Conservation (phyloP, 2,888 invertebrate genomes). For the Oscheius sp. region DNA sequence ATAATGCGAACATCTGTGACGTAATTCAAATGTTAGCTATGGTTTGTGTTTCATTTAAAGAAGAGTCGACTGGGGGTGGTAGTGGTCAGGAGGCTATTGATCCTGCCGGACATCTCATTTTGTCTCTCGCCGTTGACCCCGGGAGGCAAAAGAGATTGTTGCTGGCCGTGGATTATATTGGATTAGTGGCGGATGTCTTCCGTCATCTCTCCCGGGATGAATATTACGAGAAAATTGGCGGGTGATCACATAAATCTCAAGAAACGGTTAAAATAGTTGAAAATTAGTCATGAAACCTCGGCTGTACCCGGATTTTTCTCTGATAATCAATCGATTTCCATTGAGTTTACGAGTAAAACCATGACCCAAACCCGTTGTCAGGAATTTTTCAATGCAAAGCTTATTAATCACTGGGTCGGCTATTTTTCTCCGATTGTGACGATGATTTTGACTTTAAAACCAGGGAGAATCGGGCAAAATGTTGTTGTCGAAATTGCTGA, state of each 20-base stretch:
- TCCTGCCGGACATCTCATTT: neutral
- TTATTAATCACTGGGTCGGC: constrained; percentile 16
- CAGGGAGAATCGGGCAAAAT: neutral
- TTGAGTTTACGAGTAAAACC: too few species aligned
- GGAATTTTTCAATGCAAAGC: neutral
- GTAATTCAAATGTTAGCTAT: neutral
- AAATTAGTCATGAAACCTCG: too few species aligned
- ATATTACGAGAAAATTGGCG: neutral
- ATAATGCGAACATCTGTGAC: constrained; percentile 4
- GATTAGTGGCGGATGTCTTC: constrained; percentile 2
- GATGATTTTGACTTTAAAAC: constrained; percentile 19
- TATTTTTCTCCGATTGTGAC: too few species aligned
- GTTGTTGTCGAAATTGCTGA: neutral
- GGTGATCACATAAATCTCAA: too few species aligned
- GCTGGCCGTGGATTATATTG: constrained; percentile 4
- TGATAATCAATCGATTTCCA: too few species aligned
- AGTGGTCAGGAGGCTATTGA: constrained; percentile 11
- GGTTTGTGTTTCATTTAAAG: neutral
- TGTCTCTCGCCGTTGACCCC: neutral
- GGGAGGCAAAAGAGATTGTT: too few species aligned
- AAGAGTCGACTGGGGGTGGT: neutral
- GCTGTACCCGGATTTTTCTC: too few species aligned
- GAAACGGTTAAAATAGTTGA: too few species aligned
- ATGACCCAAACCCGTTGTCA: too few species aligned
- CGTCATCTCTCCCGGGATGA: neutral